phyloP scores from a whole-genome alignment of 2,113 vertebrate genomes.

The Myiozetetes cayanensis region DNA sequence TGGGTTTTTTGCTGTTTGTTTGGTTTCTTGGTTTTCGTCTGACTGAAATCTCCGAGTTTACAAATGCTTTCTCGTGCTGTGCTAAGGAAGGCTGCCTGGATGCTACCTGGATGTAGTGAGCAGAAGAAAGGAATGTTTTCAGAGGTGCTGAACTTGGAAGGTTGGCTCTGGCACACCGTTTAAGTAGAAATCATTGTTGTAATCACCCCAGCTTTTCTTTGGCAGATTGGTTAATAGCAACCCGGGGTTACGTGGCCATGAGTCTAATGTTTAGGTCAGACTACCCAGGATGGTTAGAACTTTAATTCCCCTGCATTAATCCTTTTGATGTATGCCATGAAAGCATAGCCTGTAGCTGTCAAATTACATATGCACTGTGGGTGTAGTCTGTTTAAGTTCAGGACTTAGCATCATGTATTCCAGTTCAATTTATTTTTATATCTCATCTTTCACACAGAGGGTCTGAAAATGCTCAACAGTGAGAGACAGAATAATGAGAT shows the following conservation, averaged over 20 bases:
- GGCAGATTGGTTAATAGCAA: background rate
- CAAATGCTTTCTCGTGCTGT: background rate
- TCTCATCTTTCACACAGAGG: slow-evolving; percentile 41
- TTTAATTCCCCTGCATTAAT: slow-evolving; percentile 2
- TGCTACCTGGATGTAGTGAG: background rate
- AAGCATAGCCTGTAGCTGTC: slow-evolving; percentile 47
- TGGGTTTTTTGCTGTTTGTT: too few relatives aligned
- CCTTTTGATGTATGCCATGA: slow-evolving; percentile 15
- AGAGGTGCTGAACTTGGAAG: background rate
- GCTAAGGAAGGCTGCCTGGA: background rate
- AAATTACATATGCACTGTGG: slow-evolving; percentile 34
- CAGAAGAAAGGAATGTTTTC: background rate
- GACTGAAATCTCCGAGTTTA: background rate
- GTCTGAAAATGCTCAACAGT: slow-evolving; percentile 43
- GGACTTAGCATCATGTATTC: slow-evolving; percentile 36
- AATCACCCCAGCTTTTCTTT: background rate
- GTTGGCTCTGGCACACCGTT: background rate
- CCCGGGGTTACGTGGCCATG: background rate
- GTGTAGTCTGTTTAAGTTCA: slow-evolving; percentile 40
- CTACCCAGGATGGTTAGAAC: background rate
- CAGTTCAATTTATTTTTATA: slow-evolving; percentile 62
- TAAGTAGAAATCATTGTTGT: background rate
- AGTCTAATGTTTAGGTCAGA: background rate
- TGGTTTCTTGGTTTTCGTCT: background rate
- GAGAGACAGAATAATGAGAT: slow-evolving; percentile 64